Evolutionary conservation across 2,888 invertebrate species (phyloP).

Genomic region (Andrena hattorfiana): DNA sequence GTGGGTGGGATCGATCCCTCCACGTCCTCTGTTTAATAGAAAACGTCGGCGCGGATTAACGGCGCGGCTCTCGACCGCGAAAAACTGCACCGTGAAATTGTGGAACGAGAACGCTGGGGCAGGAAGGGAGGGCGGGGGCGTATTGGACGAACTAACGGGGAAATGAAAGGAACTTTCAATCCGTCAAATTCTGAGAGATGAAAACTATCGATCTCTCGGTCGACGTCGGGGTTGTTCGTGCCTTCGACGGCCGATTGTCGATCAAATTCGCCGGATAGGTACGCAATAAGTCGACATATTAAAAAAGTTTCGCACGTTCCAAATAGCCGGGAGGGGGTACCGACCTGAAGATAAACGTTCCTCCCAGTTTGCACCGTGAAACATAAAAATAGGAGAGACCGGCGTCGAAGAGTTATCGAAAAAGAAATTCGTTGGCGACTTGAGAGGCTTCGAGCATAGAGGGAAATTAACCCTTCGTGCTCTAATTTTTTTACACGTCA

Average conservation of each 20-base stretch:
- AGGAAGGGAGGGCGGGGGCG: neutral
- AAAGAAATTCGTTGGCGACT: too few species aligned
- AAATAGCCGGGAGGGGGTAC: too few species aligned
- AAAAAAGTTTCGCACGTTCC: constrained; percentile 42
- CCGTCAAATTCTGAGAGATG: constrained; percentile 52
- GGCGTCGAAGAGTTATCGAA: too few species aligned
- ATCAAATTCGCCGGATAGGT: constrained; percentile 8
- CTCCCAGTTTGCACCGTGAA: neutral
- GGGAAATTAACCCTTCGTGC: too few species aligned
- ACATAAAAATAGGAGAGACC: neutral
- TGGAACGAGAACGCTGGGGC: constrained; percentile 5
- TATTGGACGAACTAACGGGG: constrained; percentile 32
- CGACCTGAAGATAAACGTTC: neutral
- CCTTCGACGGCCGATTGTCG: constrained; percentile 24
- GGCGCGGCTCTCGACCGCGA: constrained; percentile 12
- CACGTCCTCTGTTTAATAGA: constrained; percentile 19
- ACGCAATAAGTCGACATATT: constrained; percentile 33
- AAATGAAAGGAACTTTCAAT: constrained; percentile 49
- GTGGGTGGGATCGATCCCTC: constrained; percentile 21
- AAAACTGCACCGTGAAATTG: constrained; percentile 34
- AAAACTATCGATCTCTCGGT: constrained; percentile 36
- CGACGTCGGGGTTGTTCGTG: neutral
- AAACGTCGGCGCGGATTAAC: constrained; percentile 47
- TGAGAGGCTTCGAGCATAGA: too few species aligned
- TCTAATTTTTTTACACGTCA: too few species aligned